Percentiles rank a stretch among this genome's conserved stretches.
Evolutionary conservation across 2,113 vertebrate genomes (phyloP).

Genomic region (Meriones unguiculatus): DNA sequence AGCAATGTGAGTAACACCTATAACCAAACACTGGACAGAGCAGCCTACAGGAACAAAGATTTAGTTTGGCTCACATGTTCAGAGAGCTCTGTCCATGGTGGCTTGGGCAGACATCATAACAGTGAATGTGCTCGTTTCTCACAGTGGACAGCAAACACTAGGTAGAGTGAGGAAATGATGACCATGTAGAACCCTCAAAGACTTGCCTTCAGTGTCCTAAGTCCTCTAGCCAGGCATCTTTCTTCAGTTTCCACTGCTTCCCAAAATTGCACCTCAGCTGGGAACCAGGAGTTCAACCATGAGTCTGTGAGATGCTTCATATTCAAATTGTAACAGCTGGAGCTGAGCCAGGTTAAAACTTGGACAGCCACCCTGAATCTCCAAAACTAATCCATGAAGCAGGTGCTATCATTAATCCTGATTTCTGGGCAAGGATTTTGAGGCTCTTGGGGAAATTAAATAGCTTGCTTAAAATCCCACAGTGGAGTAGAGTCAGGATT

Average conservation of each 20-base stretch:
- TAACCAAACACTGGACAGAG: neutral
- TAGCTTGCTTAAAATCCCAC: neutral
- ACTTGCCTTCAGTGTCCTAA: neutral
- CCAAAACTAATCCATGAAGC: neutral
- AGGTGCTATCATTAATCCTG: neutral
- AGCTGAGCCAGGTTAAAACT: neutral
- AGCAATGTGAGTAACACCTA: neutral
- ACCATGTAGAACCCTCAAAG: neutral
- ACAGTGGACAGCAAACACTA: neutral
- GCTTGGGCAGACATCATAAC: neutral
- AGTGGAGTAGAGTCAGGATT: neutral
- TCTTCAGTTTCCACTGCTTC: neutral
- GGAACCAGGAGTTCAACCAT: neutral
- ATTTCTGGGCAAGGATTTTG: slow-evolving; percentile 8
- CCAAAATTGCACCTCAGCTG: neutral
- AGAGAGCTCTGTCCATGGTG: neutral
- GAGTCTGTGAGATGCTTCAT: neutral
- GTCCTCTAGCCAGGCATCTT: neutral
- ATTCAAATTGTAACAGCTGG: neutral
- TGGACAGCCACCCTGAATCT: neutral
- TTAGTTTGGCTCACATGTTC: neutral
- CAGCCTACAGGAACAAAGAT: neutral
- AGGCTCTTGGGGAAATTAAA: neutral
- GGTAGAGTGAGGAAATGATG: neutral
- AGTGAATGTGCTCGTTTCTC: neutral